A percentile compares a stretch with the other conserved stretches of the same genome.
phyloP scores from a whole-genome alignment of 2,797 vertebrate genomes.

The Denticeps clupeoides region DNA sequence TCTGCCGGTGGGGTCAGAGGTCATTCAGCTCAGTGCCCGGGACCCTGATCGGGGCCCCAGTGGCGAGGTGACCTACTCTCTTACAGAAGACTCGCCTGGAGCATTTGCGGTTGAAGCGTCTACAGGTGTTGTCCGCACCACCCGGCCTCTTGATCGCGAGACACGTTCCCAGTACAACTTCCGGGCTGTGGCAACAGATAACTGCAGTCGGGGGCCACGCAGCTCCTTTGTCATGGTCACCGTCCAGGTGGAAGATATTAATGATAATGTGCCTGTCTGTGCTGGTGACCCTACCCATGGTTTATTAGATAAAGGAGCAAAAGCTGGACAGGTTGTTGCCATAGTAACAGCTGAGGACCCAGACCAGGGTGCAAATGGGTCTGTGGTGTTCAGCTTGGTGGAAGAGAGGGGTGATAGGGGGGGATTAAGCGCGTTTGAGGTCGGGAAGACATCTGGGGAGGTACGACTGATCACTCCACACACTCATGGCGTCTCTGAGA shows the following conservation, averaged over 20 bases:
- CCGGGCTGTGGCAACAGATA: slow-evolving; percentile 67
- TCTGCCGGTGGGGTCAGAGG: slow-evolving; percentile 50
- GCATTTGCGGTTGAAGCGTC: slow-evolving; percentile 60
- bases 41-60: slow-evolving; percentile 74
- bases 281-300: slow-evolving; percentile 57
- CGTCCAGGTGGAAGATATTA: slow-evolving; percentile 72
- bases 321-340: slow-evolving; percentile 51
- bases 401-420: slow-evolving; percentile 24
- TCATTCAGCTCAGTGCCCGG: slow-evolving; percentile 61
- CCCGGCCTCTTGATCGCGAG: slow-evolving; percentile 68
- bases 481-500: slow-evolving; percentile 49
- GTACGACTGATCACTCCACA: slow-evolving; percentile 57
- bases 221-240: slow-evolving; percentile 60
- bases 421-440: slow-evolving; percentile 45
- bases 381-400: slow-evolving; percentile 54
- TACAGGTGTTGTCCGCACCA: slow-evolving; percentile 57
- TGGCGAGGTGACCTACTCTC: slow-evolving; percentile 65
- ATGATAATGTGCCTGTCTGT: slow-evolving; percentile 76
- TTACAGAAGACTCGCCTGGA: slow-evolving; percentile 63
- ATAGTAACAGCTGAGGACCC: slow-evolving; percentile 59
- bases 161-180: slow-evolving; percentile 59
- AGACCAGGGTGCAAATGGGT: slow-evolving; percentile 72
- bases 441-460: slow-evolving; percentile 62
- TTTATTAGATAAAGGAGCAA: slow-evolving; percentile 49
- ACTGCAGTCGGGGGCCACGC: slow-evolving; percentile 54